These are phyloP conservation scores for Rhingia rostrata DNA, from an alignment of 2,888 invertebrate species.

Conservation along the genomic window DNA sequence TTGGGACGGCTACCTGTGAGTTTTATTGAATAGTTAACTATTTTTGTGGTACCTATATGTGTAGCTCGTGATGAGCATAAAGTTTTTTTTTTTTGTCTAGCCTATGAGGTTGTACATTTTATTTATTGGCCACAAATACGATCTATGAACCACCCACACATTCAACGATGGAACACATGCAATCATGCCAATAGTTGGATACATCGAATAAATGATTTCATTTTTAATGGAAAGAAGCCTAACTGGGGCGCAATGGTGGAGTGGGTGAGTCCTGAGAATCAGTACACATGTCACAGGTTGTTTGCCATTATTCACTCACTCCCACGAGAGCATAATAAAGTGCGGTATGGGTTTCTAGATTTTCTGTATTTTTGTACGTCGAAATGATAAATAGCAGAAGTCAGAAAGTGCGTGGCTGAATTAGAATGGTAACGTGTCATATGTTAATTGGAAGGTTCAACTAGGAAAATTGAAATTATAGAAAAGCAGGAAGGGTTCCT, in stretches of 20 bases:
- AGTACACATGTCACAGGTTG: conserved; percentile 67
- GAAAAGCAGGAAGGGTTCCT: too few species aligned
- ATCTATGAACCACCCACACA: neutral
- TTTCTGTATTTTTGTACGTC: conserved; percentile 4
- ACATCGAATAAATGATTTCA: conserved; percentile 69
- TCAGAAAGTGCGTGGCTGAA: neutral
- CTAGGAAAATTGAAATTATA: neutral
- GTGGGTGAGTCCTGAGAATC: conserved; percentile 52
- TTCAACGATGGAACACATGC: conserved; percentile 55
- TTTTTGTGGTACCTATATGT: conserved; percentile 27
- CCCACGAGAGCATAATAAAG: conserved; percentile 67
- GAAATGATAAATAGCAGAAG: conserved; percentile 14
- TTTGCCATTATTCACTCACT: conserved; percentile 69
- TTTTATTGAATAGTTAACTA: conserved; percentile 68
- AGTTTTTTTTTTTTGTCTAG: conserved; percentile 34
- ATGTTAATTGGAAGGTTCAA: conserved; percentile 5
- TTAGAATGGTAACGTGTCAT: neutral
- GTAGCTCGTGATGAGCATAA: conserved; percentile 49
- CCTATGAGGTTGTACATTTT: conserved; percentile 9
- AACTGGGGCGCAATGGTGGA: neutral
- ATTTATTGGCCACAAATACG: conserved; percentile 61
- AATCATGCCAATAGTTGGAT: conserved; percentile 52
- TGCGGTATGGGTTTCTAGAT: conserved; percentile 21
- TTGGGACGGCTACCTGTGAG: conserved; percentile 16
- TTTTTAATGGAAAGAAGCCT: conserved; percentile 53